Percentiles rank a stretch among this genome's conserved stretches.
These are phyloP conservation scores for Eolophus roseicapilla DNA, from an alignment of 2,113 vertebrate genomes.

Conservation along the genomic window DNA sequence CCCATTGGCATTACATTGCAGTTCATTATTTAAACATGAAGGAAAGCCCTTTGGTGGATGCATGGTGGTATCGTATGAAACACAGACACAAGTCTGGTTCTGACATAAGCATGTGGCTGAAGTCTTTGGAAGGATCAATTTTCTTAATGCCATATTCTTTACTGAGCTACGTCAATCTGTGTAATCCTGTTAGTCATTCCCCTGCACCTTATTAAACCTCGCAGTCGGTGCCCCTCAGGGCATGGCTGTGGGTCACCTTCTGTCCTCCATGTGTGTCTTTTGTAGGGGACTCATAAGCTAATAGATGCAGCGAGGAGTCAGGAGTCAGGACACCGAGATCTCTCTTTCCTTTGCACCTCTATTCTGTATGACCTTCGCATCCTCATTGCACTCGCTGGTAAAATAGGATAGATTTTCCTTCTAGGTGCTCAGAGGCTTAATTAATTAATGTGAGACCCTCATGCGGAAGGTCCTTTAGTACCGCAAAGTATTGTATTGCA, in stretches of 20 bases:
- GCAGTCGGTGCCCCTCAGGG: background rate
- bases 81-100: conserved; percentile 47
- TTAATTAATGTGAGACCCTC: conserved; percentile 68
- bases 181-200: background rate
- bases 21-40: conserved; percentile 77
- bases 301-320: conserved; percentile 26
- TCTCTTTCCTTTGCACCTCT: conserved; percentile 30
- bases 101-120: background rate
- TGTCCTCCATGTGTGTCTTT: background rate
- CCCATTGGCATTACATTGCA: conserved; percentile 73
- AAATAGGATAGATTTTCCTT: conserved; percentile 70
- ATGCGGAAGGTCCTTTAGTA: conserved; percentile 55
- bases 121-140: conserved; percentile 31
- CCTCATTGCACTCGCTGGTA: conserved; percentile 44
- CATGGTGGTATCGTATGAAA: conserved; percentile 48
- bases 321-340: conserved; percentile 20
- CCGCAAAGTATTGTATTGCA: conserved; percentile 57
- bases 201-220: background rate
- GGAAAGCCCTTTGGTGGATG: conserved; percentile 62
- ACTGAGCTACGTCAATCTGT: conserved; percentile 14
- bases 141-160: conserved; percentile 49
- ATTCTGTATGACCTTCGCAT: conserved; percentile 37
- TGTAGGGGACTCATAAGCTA: background rate
- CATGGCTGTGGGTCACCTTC: background rate
- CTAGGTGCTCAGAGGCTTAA: conserved; percentile 46